Evolutionary conservation across 2,888 invertebrate genomes (phyloP), one percentile per base, ranked within the genome.

Genomic region (Lomographa bimaculata): DNA sequence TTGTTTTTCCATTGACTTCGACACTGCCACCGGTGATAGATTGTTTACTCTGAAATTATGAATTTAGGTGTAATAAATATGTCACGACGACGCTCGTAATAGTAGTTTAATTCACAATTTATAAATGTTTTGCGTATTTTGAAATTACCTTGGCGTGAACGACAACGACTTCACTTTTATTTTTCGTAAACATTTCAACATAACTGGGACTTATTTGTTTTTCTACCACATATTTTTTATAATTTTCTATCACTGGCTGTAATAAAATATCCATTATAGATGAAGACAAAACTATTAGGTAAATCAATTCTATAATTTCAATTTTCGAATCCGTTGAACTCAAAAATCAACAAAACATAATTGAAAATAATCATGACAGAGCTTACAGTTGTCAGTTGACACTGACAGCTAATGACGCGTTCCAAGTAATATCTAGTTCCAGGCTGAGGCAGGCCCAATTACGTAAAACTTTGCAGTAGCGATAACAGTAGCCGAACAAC

Each of bases 171-270:
- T 89, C 85, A 35, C 49, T 59, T 20, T 54, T 64, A 35, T 44
- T 61, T 67, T 77, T 82, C 7, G 77, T 71, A 37, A 72, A 85
- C 64, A 87, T 83, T 67, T 75, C 64, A 1, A 89, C 71, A 59
- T 87, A 89, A 53, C 72, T 86, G 1, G 87, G 82, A 41, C 71
- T 67, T 35, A 54, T 53, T 60, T 79, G 80, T 63, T 75, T 82
- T 28, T 81, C 73, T 30, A 85, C 54, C 24, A 46, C 45, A 43
- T 64, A 68, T 49, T 82, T 79, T 1, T 81, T 57, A 57, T 68
- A 81, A 34, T 27, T 64, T 27, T 80, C 67, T 47, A 60, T n/a
- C 9, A 87, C 50, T 50, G 65, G 60, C 49, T 75, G 61, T 9
- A 81, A 38, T 39, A 69, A 25, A 37, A 26, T 59, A 38, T 74